Evolutionary conservation across 2,797 vertebrate species (phyloP).

Genomic region (Silurus aristotelis): DNA sequence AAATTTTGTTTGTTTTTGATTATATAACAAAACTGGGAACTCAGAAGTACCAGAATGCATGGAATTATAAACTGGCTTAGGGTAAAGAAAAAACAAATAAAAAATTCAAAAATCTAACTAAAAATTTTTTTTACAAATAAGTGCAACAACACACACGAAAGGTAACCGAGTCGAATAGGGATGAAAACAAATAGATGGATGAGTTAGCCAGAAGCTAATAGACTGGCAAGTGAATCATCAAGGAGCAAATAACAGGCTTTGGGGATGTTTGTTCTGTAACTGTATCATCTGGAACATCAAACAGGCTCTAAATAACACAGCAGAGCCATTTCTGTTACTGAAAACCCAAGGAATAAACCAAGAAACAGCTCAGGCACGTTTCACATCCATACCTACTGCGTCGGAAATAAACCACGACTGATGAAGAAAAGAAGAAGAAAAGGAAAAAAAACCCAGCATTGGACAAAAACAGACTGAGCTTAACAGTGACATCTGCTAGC

Average conservation of each 20-base stretch:
- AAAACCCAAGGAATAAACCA: neutral
- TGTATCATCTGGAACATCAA: neutral
- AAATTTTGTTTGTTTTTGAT: neutral
- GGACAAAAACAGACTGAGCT: neutral
- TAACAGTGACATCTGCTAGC: conserved; percentile 3
- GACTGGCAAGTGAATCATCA: neutral
- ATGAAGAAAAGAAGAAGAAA: neutral
- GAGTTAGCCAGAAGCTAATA: neutral
- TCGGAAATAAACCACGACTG: neutral
- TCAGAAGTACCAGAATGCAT: neutral
- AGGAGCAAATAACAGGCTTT: neutral
- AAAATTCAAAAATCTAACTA: neutral
- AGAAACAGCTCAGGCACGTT: neutral
- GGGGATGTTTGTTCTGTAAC: neutral
- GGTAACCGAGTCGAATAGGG: neutral
- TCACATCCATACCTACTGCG: neutral
- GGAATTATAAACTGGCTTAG: neutral
- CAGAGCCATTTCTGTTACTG: no score
- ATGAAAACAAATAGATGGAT: neutral
- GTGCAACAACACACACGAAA: neutral
- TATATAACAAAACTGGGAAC: neutral
- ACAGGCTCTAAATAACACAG: neutral
- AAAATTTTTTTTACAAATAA: no score
- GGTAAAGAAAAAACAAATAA: neutral
- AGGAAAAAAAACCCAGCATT: neutral